phyloP scores from a whole-genome alignment of 2,113 vertebrate species.

The Rhinogobius similis region DNA sequence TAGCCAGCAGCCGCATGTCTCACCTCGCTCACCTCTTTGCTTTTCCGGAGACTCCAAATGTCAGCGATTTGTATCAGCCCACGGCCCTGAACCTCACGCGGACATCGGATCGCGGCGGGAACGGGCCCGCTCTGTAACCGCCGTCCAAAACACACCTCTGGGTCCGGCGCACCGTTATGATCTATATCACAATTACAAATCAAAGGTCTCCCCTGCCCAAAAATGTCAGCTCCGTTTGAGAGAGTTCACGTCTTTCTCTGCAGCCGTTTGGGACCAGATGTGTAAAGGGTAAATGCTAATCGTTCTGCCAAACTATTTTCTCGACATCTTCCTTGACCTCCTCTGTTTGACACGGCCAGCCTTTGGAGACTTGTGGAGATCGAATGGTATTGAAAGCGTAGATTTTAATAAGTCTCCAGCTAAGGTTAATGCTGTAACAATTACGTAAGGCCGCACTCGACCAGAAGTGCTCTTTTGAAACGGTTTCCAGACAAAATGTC shows the following conservation, averaged over 20 bases:
- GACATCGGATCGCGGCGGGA: conserved; percentile 37
- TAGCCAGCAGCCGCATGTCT: conserved; percentile 32
- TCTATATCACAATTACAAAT: conserved; percentile 74
- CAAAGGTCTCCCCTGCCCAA: conserved; percentile 66
- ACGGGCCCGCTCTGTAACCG: conserved; percentile 31
- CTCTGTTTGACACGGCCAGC: background rate
- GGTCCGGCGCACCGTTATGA: conserved; percentile 54
- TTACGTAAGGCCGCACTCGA: background rate
- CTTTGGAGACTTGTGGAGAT: background rate
- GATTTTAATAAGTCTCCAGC: background rate
- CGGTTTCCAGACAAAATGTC: background rate
- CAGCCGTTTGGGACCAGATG: conserved; percentile 36
- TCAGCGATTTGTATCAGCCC: conserved; percentile 70
- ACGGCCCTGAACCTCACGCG: conserved; percentile 36
- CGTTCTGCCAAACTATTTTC: conserved; percentile 45
- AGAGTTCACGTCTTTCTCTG: conserved; percentile 39
- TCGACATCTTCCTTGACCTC: conserved; percentile 53
- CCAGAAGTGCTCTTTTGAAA: background rate
- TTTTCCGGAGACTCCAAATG: conserved; percentile 64
- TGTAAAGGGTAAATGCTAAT: conserved; percentile 62
- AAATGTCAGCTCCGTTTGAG: conserved; percentile 59
- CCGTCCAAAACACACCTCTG: conserved; percentile 47
- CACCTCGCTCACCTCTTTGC: conserved; percentile 58
- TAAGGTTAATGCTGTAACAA: background rate
- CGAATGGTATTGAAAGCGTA: conserved; percentile 10